Conservation (phyloP, 1,140 invertebrate species). For the Tetramorium parvispinum region DNA sequence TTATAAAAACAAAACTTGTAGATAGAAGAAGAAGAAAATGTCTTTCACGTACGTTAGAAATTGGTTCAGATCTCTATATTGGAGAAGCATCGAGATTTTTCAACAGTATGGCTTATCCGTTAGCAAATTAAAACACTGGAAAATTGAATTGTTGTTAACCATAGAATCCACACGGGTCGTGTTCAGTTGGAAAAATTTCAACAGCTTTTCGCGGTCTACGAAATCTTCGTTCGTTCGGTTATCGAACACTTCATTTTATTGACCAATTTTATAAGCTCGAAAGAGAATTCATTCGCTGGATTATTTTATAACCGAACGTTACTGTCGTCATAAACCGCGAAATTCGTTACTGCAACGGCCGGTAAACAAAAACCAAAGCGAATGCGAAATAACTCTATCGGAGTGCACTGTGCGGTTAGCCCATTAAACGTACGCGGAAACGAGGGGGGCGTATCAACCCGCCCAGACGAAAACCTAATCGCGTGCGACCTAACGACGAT, state of each 20-base stretch:
- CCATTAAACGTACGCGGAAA: slow-evolving; percentile 31
- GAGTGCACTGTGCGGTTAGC: slow-evolving; percentile 5
- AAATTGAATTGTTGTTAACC: slow-evolving; percentile 52
- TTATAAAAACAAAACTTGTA: slow-evolving; percentile 26
- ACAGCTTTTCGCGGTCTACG: slow-evolving; percentile 11
- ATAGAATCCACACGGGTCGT: slow-evolving; percentile 23
- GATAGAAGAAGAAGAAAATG: slow-evolving; percentile 17
- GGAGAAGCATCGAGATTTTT: slow-evolving; percentile 30
- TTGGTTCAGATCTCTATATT: slow-evolving; percentile 27
- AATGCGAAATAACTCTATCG: slow-evolving; percentile 43
- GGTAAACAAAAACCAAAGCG: slow-evolving; percentile 30
- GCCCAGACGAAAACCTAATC: slow-evolving; percentile 47
- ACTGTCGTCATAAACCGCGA: neutral
- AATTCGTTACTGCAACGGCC: slow-evolving; percentile 13
- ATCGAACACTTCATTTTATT: slow-evolving; percentile 27
- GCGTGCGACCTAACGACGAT: slow-evolving; percentile 37
- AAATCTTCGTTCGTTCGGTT: slow-evolving; percentile 22
- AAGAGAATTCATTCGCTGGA: slow-evolving; percentile 4
- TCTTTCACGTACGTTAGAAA: slow-evolving; percentile 15
- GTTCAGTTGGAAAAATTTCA: slow-evolving; percentile 14
- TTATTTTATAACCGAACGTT: slow-evolving; percentile 25
- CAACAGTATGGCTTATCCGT: slow-evolving; percentile 25
- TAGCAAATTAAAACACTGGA: slow-evolving; percentile 41
- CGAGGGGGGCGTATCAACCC: slow-evolving; percentile 29
- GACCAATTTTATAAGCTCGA: slow-evolving; percentile 23